A percentile compares a stretch with the other conserved stretches of the same genome.
Evolutionary conservation across 2,888 invertebrate genomes (phyloP).

Genomic region (Parelbella ahira): DNA sequence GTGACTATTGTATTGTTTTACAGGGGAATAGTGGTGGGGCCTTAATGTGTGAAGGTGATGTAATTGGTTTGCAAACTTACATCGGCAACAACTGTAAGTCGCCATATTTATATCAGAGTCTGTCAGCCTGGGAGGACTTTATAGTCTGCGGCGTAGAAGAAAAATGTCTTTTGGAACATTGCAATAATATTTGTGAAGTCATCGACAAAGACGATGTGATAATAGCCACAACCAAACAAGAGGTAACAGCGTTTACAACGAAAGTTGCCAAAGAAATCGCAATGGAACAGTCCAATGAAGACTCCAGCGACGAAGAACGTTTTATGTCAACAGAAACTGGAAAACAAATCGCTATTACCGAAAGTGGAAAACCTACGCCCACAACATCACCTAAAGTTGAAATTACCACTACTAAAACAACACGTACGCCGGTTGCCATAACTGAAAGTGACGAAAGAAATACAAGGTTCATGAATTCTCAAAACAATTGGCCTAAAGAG

Average conservation of each 20-base stretch:
- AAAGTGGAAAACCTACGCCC: slow-evolving; percentile 12
- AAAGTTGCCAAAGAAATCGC: not conserved
- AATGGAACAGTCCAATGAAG: slow-evolving; percentile 7
- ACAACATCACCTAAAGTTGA: slow-evolving; percentile 23
- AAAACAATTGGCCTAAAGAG: slow-evolving; percentile 39
- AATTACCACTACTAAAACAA: slow-evolving; percentile 13
- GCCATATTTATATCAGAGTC: slow-evolving; percentile 60
- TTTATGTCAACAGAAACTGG: slow-evolving; percentile 1
- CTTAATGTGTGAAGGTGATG: slow-evolving; percentile 54
- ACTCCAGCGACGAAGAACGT: slow-evolving; percentile 7
- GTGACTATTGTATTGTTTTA: slow-evolving; percentile 17
- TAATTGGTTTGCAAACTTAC: slow-evolving; percentile 63
- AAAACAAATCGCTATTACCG: not conserved
- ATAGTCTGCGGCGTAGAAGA: slow-evolving; percentile 54
- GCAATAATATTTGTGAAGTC: slow-evolving; percentile 46
- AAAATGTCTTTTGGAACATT: slow-evolving; percentile 48
- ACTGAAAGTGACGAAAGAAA: slow-evolving; percentile 18
- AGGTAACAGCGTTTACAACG: not conserved
- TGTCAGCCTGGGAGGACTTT: slow-evolving; percentile 55
- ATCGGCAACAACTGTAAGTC: slow-evolving; percentile 53
- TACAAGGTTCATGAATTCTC: slow-evolving; percentile 2
- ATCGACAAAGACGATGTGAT: slow-evolving; percentile 47
- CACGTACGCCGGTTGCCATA: slow-evolving; percentile 9
- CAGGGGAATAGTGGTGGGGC: slow-evolving; percentile 71
- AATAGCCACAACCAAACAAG: not conserved